These are phyloP conservation scores for Andrena flavipes DNA, from an alignment of 2,888 invertebrate species.

Conservation along the genomic window DNA sequence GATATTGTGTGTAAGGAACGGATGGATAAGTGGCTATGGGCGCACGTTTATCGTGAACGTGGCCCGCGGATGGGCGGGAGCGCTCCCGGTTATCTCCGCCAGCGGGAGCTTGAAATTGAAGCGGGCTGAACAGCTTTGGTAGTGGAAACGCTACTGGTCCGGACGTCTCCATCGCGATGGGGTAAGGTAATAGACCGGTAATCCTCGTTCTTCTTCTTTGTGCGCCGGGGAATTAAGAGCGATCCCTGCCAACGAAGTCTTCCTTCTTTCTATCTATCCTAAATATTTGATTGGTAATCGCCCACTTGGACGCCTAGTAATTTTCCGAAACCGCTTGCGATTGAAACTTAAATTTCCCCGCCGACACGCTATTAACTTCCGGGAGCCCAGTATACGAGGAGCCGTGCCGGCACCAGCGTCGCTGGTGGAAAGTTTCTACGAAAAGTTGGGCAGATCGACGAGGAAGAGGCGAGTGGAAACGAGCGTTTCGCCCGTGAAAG, in stretches of 20 bases:
- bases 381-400: too few relatives aligned
- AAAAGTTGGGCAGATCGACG: neutral
- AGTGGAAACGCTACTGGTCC: neutral
- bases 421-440: neutral
- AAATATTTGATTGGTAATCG: too few relatives aligned
- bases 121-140: neutral
- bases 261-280: too few relatives aligned
- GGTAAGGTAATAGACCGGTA: neutral
- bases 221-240: neutral
- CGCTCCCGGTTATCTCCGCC: slow-evolving; percentile 1
- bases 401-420: too few relatives aligned
- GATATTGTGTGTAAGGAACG: slow-evolving; percentile 30
- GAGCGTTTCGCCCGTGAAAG: slow-evolving; percentile 28
- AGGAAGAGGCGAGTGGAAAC: slow-evolving; percentile 14
- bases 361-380: too few relatives aligned
- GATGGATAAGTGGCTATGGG: slow-evolving; percentile 27
- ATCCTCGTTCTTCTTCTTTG: neutral
- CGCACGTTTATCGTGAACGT: slow-evolving; percentile 35
- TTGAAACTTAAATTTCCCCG: too few relatives aligned
- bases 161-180: neutral
- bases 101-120: slow-evolving; percentile 1
- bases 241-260: too few relatives aligned
- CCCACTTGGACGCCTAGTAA: too few relatives aligned
- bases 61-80: neutral
- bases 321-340: too few relatives aligned